Percentiles rank a stretch among this genome's conserved stretches.
phyloP scores from a whole-genome alignment of 2,113 vertebrate species.

The Corythaixoides concolor region DNA sequence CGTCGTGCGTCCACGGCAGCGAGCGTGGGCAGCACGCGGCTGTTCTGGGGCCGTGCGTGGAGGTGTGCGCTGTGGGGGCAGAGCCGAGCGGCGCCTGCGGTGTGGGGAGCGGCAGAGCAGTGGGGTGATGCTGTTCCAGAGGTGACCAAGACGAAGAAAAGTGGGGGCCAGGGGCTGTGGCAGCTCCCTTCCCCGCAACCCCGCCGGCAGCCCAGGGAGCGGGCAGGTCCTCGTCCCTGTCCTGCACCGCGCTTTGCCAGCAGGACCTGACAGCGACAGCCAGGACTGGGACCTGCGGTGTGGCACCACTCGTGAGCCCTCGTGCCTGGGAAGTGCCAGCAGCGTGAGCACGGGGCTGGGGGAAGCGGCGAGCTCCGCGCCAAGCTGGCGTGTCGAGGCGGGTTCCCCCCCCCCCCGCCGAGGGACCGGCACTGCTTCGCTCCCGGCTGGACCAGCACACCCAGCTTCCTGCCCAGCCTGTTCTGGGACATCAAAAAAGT shows the following conservation, averaged over 20 bases:
- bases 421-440: background rate
- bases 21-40: accelerated
- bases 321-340: background rate
- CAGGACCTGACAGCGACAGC: background rate
- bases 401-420: background rate
- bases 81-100: accelerated
- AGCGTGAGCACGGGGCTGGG: background rate
- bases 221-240: too few relatives aligned
- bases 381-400: background rate
- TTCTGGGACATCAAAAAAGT: constrained; percentile 41
- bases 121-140: background rate
- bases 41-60: accelerated
- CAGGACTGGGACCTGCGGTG: background rate
- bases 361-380: background rate
- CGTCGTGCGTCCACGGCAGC: accelerated
- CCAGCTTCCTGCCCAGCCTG: background rate
- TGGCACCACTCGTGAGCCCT: background rate
- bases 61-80: accelerated
- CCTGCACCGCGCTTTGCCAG: background rate
- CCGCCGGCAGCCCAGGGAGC: background rate
- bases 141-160: background rate
- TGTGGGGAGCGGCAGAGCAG: accelerated
- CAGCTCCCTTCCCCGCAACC: background rate
- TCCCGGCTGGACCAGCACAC: background rate
- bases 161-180: background rate